phyloP scores from a whole-genome alignment of 2,797 vertebrate species.

The Sebastes nivosus region DNA sequence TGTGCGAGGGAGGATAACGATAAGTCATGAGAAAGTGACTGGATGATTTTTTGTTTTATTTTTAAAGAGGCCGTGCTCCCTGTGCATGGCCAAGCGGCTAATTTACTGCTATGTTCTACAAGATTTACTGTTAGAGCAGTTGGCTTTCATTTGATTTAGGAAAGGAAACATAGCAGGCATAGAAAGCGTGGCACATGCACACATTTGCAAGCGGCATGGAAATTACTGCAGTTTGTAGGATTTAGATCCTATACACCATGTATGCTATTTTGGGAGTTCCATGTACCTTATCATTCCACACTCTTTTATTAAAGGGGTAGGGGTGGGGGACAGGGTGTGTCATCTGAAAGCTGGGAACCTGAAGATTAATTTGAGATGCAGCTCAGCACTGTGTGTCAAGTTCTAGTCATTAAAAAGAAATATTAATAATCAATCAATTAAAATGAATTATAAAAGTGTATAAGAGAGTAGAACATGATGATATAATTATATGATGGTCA shows the following conservation, averaged over 20 bases:
- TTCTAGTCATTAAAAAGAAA: too few species aligned
- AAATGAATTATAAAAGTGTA: too few species aligned
- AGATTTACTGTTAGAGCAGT: neutral
- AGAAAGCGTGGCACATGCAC: neutral
- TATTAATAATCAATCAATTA: too few species aligned
- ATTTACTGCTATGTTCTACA: slow-evolving; percentile 19
- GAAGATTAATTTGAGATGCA: too few species aligned
- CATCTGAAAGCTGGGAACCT: too few species aligned
- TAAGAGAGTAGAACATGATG: too few species aligned
- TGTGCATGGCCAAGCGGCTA: slow-evolving; percentile 3
- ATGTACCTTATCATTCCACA: neutral
- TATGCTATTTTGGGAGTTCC: neutral
- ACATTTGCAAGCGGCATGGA: neutral
- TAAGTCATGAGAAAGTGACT: slow-evolving; percentile 43
- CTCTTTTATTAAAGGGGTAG: too few species aligned
- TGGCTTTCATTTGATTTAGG: slow-evolving; percentile 31
- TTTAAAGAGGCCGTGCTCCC: slow-evolving; percentile 15
- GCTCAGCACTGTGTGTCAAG: too few species aligned
- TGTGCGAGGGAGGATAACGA: neutral
- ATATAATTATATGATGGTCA: too few species aligned
- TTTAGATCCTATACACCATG: neutral
- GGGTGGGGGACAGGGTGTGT: too few species aligned
- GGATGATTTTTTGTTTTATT: slow-evolving; percentile 33
- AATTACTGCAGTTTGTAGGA: neutral
- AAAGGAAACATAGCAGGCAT: neutral